These are phyloP conservation scores for Catharus ustulatus DNA, from an alignment of 2,797 vertebrate genomes.

Conservation along the genomic window DNA sequence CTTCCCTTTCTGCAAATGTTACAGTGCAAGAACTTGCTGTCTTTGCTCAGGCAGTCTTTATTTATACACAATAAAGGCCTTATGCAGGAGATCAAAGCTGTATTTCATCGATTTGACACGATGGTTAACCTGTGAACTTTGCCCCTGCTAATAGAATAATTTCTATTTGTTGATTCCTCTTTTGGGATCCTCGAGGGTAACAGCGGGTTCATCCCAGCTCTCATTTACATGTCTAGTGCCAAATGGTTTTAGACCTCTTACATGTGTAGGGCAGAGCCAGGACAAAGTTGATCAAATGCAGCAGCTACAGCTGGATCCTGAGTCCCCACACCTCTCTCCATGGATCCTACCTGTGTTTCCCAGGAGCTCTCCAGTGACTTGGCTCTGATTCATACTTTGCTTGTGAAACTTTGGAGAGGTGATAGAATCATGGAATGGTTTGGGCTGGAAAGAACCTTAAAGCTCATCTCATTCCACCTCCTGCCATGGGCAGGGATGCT, in stretches of 20 bases:
- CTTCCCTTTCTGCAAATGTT: constrained; percentile 39
- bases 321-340: neutral
- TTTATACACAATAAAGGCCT: constrained; percentile 58
- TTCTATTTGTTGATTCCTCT: constrained; percentile 66
- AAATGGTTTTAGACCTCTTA: constrained; percentile 5
- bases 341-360: neutral
- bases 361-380: neutral
- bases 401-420: neutral
- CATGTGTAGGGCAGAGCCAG: neutral
- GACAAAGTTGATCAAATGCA: neutral
- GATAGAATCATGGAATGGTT: neutral
- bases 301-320: neutral
- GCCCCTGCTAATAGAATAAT: constrained; percentile 61
- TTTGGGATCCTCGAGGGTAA: constrained; percentile 6
- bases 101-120: constrained; percentile 63
- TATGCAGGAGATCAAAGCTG: constrained; percentile 61
- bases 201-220: neutral
- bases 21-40: constrained; percentile 40
- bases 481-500: neutral
- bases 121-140: constrained; percentile 67
- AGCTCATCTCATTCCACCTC: neutral
- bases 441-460: neutral
- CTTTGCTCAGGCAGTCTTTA: constrained; percentile 45
- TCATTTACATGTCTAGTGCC: constrained; percentile 32
- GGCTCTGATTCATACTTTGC: neutral